Percentiles rank a stretch among this genome's conserved stretches.
Conservation (phyloP, 1,140 invertebrate species). For the Calliphora vicina region DNA sequence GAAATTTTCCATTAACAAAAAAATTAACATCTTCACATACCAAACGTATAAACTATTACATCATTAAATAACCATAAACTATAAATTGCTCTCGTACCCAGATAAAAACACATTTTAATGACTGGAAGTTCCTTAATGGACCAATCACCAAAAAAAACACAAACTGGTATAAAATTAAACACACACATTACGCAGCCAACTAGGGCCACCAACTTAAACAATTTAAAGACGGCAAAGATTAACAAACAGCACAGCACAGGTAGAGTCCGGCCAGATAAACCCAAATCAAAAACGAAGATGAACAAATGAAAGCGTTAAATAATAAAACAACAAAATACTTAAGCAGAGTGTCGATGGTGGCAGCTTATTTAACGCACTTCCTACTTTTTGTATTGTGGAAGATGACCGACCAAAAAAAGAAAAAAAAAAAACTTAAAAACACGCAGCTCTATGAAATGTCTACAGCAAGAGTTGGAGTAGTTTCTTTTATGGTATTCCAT, state of each 20-base stretch:
- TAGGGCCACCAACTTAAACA: neutral
- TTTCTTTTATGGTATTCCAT: neutral
- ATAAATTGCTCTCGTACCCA: neutral
- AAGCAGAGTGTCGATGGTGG: neutral
- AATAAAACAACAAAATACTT: neutral
- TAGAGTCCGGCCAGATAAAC: neutral
- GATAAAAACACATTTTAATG: neutral
- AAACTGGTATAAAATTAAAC: neutral
- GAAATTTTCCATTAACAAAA: neutral
- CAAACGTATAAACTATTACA: neutral
- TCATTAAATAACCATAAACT: neutral
- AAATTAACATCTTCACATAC: neutral
- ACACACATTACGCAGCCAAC: neutral
- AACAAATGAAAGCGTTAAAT: neutral
- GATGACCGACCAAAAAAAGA: neutral
- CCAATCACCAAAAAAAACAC: neutral
- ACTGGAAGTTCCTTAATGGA: neutral
- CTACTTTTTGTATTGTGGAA: neutral
- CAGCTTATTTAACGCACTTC: conserved; percentile 21
- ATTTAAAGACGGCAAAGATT: neutral
- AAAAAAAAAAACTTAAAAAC: neutral
- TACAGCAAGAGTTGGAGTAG: neutral
- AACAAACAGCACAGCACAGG: neutral
- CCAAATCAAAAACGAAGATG: neutral
- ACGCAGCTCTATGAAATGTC: neutral